Percentiles rank a stretch among this genome's conserved stretches.
Evolutionary conservation across 2,113 vertebrate species (phyloP).

Genomic region (Phalacrocorax carbo): DNA sequence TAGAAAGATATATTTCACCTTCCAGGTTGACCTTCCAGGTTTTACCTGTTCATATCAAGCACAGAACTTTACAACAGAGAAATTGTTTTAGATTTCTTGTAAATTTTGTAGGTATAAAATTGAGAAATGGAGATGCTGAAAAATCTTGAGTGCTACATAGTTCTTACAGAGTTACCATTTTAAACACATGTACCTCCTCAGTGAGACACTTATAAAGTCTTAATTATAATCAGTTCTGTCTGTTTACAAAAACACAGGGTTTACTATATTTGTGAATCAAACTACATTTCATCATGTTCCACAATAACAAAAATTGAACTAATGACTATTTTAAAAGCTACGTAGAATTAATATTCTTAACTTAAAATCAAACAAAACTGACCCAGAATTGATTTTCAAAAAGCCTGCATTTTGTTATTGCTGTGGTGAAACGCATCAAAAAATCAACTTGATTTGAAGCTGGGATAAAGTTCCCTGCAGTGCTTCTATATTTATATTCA

Average conservation of each 20-base stretch:
- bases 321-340: neutral
- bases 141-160: neutral
- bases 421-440: neutral
- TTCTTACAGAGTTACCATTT: neutral
- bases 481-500: neutral
- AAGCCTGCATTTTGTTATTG: neutral
- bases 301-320: neutral
- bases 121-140: neutral
- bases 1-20: neutral
- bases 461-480: neutral
- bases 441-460: neutral
- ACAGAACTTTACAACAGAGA: neutral
- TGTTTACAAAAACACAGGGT: neutral
- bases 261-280: neutral
- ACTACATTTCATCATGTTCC: neutral
- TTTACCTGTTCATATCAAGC: neutral
- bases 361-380: neutral
- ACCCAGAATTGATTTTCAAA: neutral
- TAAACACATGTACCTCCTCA: neutral
- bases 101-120: neutral
- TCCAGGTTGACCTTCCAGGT: neutral
- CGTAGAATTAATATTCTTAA: neutral
- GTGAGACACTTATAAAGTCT: neutral
- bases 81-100: neutral
- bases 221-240: neutral